Evolutionary conservation across 2,888 invertebrate species (phyloP), one percentile per base, ranked within the genome.

Genomic region (Callimorpha dominula): DNA sequence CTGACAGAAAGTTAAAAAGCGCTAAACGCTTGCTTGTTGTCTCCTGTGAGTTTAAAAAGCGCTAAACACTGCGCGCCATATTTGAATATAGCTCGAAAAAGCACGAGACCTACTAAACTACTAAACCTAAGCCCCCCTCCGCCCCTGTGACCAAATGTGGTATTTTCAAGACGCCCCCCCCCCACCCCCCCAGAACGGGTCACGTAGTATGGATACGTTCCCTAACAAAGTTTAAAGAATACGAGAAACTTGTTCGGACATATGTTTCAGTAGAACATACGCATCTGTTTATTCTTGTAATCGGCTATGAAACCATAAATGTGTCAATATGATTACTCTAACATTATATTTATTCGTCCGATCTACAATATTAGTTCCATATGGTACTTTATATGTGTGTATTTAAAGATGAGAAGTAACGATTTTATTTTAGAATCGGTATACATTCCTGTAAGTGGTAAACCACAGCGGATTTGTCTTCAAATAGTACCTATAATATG

Each of bases 261-360:
- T n/a, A 57, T 8, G 64, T 73, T 69, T 57, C 65, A 15, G 49
- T 63, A 40, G 57, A 31, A 43, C 49, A 54, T 64, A 52, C 65
- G 40, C 68, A 9, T 63, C 65, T 64, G 73, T 76, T 74, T 57
- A 65, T 57, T 71, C 69, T 68, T 70, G 57, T 78, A 78, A 76
- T 83, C 76, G 72, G 70, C 67, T 69, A 76, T 69, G 65, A 73
- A 70, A 73, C 73, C 43, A 77, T 82, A 80, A 82, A 82, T 66
- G 75, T 77, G 75, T 82, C 82, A 82, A 67, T 78, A 54, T 77
- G 85, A 74, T 84, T 82, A 82, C 83, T 76, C 78, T 74, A 74
- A 50, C 68, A 50, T 50, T 46, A 63, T 84, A 77, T 82, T 81
- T 80, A 84, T 71, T 74, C 66, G 71, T 68, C 50, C 69, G 62